Conservation (phyloP, 1,140 invertebrate genomes). For the Lysiphlebus fabarum region DNA sequence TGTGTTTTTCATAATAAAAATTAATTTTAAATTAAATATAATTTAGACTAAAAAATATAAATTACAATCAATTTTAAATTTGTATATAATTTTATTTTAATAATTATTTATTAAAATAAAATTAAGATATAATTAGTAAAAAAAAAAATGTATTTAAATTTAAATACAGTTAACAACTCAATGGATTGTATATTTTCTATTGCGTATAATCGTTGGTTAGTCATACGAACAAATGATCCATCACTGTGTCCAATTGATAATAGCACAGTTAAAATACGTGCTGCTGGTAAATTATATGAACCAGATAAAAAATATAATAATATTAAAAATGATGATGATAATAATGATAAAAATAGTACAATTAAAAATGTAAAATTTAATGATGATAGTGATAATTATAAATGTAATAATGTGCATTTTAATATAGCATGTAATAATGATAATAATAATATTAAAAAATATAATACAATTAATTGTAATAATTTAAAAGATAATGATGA, state of each 20-base stretch:
- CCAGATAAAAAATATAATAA: conserved; percentile 33
- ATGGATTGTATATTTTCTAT: conserved; percentile 41
- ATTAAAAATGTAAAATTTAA: conserved; percentile 10
- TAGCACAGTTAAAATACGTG: conserved; percentile 41
- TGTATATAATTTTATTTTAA: no score
- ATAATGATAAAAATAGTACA: conserved; percentile 6
- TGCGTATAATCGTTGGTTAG: conserved; percentile 39
- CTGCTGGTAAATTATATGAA: conserved; percentile 40
- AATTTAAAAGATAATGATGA: conserved; percentile 22
- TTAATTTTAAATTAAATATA: no score
- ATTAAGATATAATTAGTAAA: no score
- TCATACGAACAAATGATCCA: conserved; percentile 34
- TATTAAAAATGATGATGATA: conserved; percentile 13
- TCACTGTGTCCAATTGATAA: conserved; percentile 39
- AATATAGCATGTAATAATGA: conserved; percentile 6
- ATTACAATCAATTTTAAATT: no score
- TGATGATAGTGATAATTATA: conserved; percentile 13
- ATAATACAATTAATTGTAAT: conserved; percentile 25
- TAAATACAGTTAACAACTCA: conserved; percentile 34
- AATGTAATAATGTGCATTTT: conserved; percentile 16
- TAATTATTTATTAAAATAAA: no score
- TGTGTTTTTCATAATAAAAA: no score
- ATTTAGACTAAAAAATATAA: no score
- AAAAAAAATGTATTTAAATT: no score
- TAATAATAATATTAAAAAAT: conserved; percentile 14